phyloP scores from a whole-genome alignment of 1,140 invertebrate species.

The Lepidurus packardi region DNA sequence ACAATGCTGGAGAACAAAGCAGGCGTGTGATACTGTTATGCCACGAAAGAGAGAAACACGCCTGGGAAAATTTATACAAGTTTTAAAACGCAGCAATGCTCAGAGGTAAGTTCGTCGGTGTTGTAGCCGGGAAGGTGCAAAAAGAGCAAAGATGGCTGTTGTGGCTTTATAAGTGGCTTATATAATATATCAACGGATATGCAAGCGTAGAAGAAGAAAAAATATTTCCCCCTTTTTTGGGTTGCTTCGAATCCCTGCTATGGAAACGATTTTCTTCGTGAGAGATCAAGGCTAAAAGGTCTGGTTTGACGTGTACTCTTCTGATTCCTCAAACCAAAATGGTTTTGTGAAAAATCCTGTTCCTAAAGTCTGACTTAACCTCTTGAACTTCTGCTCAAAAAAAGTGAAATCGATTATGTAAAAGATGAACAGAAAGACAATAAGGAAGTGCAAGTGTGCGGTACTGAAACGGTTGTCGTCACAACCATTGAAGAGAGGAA shows the following conservation, averaged over 20 bases:
- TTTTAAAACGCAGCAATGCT: background rate
- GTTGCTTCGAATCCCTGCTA: background rate
- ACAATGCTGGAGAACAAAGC: background rate
- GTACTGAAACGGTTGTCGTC: background rate
- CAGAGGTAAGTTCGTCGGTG: background rate
- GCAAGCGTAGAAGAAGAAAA: too few species aligned
- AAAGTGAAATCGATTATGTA: background rate
- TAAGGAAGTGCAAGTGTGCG: background rate
- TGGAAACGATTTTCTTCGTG: constrained; percentile 6
- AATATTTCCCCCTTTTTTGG: too few species aligned
- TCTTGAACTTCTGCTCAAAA: background rate
- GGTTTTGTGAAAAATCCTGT: too few species aligned
- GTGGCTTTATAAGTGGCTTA: too few species aligned
- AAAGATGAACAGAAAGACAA: background rate
- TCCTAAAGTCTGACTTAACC: too few species aligned
- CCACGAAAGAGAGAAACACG: background rate
- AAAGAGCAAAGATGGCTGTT: too few species aligned
- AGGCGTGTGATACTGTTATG: background rate
- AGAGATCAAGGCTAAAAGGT: background rate
- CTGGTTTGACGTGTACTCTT: background rate
- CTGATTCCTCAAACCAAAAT: too few species aligned
- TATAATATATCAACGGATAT: too few species aligned
- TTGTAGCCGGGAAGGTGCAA: too few species aligned
- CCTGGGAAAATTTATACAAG: background rate
- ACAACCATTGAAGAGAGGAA: background rate